These are phyloP conservation scores for Brachionichthys hirsutus DNA, from an alignment of 2,113 vertebrate genomes.

Conservation along the genomic window DNA sequence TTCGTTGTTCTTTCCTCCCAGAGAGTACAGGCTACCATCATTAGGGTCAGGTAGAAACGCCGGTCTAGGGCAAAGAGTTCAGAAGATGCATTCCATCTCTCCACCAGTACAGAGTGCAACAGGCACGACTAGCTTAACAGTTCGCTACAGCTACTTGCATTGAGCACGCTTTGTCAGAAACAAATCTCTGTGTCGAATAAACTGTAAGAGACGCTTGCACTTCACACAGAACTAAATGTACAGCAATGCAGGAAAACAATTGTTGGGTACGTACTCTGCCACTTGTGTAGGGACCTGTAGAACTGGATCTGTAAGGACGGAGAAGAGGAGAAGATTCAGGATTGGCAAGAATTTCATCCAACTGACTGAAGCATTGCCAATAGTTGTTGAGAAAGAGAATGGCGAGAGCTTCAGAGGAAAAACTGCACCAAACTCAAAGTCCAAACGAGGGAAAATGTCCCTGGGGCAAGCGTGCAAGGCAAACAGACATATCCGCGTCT, in stretches of 20 bases:
- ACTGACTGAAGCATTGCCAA: constrained; percentile 4
- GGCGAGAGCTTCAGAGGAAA: constrained; percentile 25
- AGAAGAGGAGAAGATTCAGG: constrained; percentile 38
- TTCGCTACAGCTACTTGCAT: constrained; percentile 14
- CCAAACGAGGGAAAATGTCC: constrained; percentile 11
- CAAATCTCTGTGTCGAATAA: too few species aligned
- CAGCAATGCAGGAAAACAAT: not conserved
- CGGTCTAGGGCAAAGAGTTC: constrained; percentile 76
- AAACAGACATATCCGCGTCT: constrained; percentile 26
- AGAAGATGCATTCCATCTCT: constrained; percentile 6
- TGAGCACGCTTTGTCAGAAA: constrained; percentile 1
- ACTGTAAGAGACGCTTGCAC: constrained; percentile 5
- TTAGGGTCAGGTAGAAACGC: constrained; percentile 97
- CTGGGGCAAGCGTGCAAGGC: constrained; percentile 14
- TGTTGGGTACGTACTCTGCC: constrained; percentile 87
- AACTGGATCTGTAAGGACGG: constrained; percentile 89
- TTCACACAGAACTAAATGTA: not conserved
- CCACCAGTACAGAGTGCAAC: not conserved
- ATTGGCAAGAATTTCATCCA: constrained; percentile 38
- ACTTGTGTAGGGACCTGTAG: constrained; percentile 96
- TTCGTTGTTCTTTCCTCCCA: constrained; percentile 93
- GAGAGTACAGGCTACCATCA: constrained; percentile 93
- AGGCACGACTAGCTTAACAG: constrained; percentile 25
- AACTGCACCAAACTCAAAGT: constrained; percentile 31
- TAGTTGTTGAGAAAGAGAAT: constrained; percentile 15